Conservation (phyloP, 2,113 vertebrate genomes). For the Notarius quadriscutis region DNA sequence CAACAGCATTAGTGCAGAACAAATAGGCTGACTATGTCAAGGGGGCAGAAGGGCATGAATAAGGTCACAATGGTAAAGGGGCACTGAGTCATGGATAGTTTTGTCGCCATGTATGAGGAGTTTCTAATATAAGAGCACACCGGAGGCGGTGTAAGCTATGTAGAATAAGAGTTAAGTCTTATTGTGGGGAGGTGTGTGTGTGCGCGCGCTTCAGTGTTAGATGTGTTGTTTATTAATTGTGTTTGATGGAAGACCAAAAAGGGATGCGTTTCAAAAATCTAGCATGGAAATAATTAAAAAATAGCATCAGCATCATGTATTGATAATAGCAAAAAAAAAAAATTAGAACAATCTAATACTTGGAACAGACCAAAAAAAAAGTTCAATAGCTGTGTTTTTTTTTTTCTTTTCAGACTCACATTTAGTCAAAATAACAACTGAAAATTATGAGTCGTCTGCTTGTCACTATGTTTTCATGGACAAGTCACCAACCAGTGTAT, state of each 20-base stretch:
- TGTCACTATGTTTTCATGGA: neutral
- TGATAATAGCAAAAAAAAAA: too few relatives aligned
- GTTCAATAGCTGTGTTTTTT: neutral
- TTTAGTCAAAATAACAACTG: neutral
- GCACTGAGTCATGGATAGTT: too few relatives aligned
- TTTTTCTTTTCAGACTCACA: neutral
- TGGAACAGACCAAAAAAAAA: neutral
- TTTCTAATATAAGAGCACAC: too few relatives aligned
- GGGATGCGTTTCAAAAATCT: neutral
- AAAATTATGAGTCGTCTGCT: neutral
- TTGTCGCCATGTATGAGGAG: too few relatives aligned
- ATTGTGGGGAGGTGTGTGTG: neutral
- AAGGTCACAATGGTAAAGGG: neutral
- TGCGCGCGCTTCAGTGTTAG: neutral
- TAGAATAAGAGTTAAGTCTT: neutral
- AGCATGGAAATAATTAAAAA: neutral
- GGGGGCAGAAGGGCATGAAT: neutral
- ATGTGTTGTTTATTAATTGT: neutral
- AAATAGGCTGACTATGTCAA: neutral
- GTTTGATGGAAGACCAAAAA: neutral
- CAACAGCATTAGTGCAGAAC: neutral
- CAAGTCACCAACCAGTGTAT: neutral
- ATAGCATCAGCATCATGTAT: too few relatives aligned
- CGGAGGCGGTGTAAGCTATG: neutral
- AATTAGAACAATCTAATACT: neutral